Evolutionary conservation across 2,888 invertebrate species (phyloP).

Genomic region (Mesorhabditis sp.): DNA sequence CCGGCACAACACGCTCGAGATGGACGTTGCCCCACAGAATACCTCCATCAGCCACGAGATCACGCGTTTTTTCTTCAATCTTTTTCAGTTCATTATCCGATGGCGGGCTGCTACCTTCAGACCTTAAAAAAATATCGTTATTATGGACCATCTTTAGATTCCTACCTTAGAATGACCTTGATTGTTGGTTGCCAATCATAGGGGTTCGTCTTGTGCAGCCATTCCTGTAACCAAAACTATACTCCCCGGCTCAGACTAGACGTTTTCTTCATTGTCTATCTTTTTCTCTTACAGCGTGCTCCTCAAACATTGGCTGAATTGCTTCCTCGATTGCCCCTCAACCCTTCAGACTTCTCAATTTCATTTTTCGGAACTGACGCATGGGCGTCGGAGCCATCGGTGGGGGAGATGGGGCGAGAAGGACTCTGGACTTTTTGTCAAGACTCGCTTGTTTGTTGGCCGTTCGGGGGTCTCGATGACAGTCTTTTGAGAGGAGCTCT

Average conservation of each 20-base stretch:
- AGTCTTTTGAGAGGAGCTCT: too few species aligned
- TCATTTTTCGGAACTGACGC: too few species aligned
- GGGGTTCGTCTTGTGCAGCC: conserved; percentile 21
- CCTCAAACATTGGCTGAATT: too few species aligned
- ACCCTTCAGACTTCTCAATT: too few species aligned
- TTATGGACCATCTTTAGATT: background rate
- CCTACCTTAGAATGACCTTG: conserved; percentile 38
- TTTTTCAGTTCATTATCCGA: conserved; percentile 19
- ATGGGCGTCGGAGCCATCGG: too few species aligned
- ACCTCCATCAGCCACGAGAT: conserved; percentile 32
- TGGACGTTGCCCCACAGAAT: conserved; percentile 48
- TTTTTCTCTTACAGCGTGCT: too few species aligned
- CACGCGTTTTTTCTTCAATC: conserved; percentile 34
- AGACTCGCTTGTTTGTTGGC: too few species aligned
- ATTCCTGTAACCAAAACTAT: conserved; percentile 13
- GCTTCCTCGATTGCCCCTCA: too few species aligned
- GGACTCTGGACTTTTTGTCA: too few species aligned
- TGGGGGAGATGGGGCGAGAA: too few species aligned
- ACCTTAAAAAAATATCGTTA: conserved; percentile 1
- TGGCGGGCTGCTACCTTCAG: conserved; percentile 31
- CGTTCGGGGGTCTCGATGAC: too few species aligned
- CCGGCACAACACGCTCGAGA: conserved; percentile 27
- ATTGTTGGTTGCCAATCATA: conserved; percentile 46
- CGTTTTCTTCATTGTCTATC: too few species aligned
- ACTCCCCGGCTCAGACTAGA: background rate